A percentile compares a stretch with the other conserved stretches of the same genome.
phyloP scores from a whole-genome alignment of 2,113 vertebrate species.

The Rhinogobius similis region DNA sequence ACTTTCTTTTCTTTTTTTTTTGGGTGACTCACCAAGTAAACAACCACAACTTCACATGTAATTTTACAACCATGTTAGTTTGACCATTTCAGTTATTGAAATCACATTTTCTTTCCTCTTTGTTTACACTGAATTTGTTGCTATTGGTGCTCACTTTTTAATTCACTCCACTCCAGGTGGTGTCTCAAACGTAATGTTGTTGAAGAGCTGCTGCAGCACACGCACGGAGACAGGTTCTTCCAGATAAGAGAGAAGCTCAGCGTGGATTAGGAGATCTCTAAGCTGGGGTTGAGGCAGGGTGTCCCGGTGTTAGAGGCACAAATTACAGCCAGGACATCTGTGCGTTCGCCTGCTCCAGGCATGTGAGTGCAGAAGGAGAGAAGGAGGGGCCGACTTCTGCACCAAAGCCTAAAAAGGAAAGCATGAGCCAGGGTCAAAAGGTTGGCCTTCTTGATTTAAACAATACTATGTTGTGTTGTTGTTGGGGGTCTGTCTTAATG shows the following conservation, averaged over 20 bases:
- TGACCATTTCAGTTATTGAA: neutral
- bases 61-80: neutral
- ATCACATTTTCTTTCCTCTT: neutral
- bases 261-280: constrained; percentile 66
- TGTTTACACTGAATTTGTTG: neutral
- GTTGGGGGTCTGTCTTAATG: constrained; percentile 7
- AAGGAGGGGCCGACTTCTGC: constrained; percentile 15
- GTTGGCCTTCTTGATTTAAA: constrained; percentile 33
- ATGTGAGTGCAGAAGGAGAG: constrained; percentile 49
- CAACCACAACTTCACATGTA: neutral
- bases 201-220: constrained; percentile 4
- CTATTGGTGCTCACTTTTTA: constrained; percentile 3
- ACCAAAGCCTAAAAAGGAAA: constrained; percentile 57
- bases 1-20: no score
- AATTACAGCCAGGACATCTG: constrained; percentile 55
- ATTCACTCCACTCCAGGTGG: constrained; percentile 21
- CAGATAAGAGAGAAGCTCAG: constrained; percentile 74
- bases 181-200: constrained; percentile 30
- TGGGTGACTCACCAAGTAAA: neutral
- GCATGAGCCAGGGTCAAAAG: constrained; percentile 37
- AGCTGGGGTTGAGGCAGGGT: constrained; percentile 60
- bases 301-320: constrained; percentile 39
- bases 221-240: constrained; percentile 42
- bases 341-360: constrained; percentile 49
- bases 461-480: neutral